These are phyloP conservation scores for Pseudomugil gertrudae DNA, from an alignment of 2,797 vertebrate genomes.

Conservation along the genomic window DNA sequence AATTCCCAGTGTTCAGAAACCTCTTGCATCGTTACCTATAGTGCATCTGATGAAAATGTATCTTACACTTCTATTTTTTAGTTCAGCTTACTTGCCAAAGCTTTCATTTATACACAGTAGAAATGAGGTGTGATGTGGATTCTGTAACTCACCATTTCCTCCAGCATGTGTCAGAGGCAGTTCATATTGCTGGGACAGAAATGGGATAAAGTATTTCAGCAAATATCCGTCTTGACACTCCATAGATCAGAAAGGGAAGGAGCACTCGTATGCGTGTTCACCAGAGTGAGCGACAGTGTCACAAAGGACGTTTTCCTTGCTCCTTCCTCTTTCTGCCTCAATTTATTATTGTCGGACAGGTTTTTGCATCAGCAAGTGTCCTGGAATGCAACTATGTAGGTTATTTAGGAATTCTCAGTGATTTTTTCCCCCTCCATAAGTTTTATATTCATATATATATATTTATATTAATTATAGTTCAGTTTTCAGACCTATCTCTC, in stretches of 20 bases:
- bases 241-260: constrained; percentile 76
- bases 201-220: constrained; percentile 74
- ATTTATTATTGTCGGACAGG: constrained; percentile 67
- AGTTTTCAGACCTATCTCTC: background rate
- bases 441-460: no score
- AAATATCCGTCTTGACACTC: constrained; percentile 74
- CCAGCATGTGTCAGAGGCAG: constrained; percentile 55
- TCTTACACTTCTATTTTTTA: background rate
- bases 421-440: background rate
- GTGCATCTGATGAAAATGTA: constrained; percentile 7
- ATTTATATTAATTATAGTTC: no score
- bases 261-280: constrained; percentile 63
- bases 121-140: constrained; percentile 41
- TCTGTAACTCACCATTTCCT: constrained; percentile 31
- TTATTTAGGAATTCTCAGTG: constrained; percentile 11
- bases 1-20: constrained; percentile 35
- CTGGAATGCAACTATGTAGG: constrained; percentile 11
- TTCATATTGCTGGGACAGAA: constrained; percentile 64
- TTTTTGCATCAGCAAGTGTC: constrained; percentile 48
- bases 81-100: constrained; percentile 14
- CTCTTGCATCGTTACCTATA: background rate
- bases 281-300: constrained; percentile 66
- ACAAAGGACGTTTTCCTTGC: constrained; percentile 62
- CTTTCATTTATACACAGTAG: constrained; percentile 56
- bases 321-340: constrained; percentile 68